Evolutionary conservation across 2,888 invertebrate species (phyloP), one percentile per base, ranked within the genome.

Genomic region (Exocentrus adspersus): DNA sequence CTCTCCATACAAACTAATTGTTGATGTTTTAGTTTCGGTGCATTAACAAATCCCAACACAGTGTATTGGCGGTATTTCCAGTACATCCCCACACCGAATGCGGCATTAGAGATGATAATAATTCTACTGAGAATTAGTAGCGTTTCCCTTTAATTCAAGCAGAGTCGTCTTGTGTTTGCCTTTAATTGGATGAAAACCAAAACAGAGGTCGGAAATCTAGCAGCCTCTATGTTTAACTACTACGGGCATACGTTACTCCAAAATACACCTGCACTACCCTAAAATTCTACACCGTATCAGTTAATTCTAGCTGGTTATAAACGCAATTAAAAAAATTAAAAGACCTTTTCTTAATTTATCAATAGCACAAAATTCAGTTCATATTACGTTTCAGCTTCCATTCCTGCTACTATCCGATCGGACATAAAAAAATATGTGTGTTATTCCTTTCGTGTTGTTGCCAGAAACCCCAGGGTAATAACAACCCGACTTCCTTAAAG

Each of bases 121-220:
- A 81, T 81, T 80, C 76, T 78, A 77, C 78, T 71, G 75, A 76
- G 80, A 81, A 81, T 81, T 81, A 81, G 80, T 80, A 79, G 77
- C 80, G 79, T 81, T 80, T 77, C 79, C 75, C 79, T 79, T 81
- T 81, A 81, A 81, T 81, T 80, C 80, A 76, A 75, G 79, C 79
- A 79, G 77, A 78, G 79, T 80, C 79, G 79, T 81, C 81, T 80
- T 80, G 79, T 81, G 81, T 82, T 81, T 81, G 80, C 80, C 80
- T 81, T 81, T 81, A 82, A 82, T 82, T 82, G 82, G 81, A 81
- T 80, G 81, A 80, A 82, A 82, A 82, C 82, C 82, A 80, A 81
- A 82, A 82, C 81, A 81, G 80, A 80, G 81, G 81, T 81, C 80
- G 80, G 80, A 81, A 81, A 81, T 81, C 81, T 74, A 75, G 78